Evolutionary conservation across 2,113 vertebrate genomes (phyloP).

Genomic region (Mystacornis crossleyi): DNA sequence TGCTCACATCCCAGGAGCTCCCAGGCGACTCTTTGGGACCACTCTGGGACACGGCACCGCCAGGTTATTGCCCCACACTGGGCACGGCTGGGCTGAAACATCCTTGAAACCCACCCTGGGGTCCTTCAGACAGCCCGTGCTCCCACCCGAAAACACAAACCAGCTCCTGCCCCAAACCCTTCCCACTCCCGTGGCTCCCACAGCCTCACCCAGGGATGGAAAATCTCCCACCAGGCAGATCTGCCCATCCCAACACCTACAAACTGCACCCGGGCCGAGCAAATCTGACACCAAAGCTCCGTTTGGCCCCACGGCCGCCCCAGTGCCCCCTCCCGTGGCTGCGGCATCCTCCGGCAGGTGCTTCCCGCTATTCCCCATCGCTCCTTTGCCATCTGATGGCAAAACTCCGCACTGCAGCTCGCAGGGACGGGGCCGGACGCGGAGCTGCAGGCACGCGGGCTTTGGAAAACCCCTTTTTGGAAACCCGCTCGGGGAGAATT

Average conservation of each 20-base stretch:
- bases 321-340: not conserved
- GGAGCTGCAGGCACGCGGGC: accelerated
- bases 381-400: conserved; percentile 38
- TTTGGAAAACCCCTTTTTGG: not conserved
- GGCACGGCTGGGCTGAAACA: not conserved
- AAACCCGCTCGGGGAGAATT: not conserved
- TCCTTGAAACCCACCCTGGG: not conserved
- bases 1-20: not conserved
- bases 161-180: not conserved
- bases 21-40: not conserved
- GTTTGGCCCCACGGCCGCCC: not conserved
- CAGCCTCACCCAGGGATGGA: not conserved
- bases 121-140: not conserved
- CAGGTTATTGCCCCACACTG: not conserved
- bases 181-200: not conserved
- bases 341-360: not conserved
- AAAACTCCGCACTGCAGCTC: not conserved
- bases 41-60: accelerated
- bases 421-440: accelerated
- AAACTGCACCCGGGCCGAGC: not conserved
- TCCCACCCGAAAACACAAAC: not conserved
- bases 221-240: not conserved
- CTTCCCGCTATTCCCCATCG: not conserved
- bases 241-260: not conserved
- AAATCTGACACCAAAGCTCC: not conserved